Evolutionary conservation across 2,113 vertebrate genomes (phyloP), one percentile per base, ranked within the genome.

Genomic region (Myocastor coypus): DNA sequence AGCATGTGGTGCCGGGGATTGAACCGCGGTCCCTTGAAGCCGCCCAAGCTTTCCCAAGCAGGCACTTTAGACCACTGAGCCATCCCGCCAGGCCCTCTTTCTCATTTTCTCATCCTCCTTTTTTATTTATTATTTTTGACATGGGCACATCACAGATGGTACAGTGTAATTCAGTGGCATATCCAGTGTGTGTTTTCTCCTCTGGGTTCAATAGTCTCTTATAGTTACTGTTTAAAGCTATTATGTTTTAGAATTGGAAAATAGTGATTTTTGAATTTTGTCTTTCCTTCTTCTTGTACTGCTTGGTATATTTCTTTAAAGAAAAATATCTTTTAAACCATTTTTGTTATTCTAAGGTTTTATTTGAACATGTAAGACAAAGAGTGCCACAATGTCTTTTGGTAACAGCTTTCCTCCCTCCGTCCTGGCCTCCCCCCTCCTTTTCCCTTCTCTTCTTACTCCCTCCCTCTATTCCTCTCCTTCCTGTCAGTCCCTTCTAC

Each of bases 271-370:
- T 83, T n/a, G 71, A 83, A 87, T 92, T 94, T 80, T 17, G n/a
- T 71, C 86, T 89, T 91, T 92, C 63, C 28, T 84, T 69, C 50
- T 92, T 81, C 7, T 50, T 89, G 86, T 87, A 63, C 84, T 92
- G 63, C 10, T 37, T 90, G 59, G 40, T 55, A n/a, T 61, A 77
- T 73, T 64, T 83, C 52, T 75, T 9, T 90, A 81, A 87, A 86
- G 26, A 80, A 40, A 92, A 92, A 63, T 52, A 59, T 86, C 12
- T 90, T 66, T 93, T 94, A 84, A 91, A 73, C 40, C 12, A 52
- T 59, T 83, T 19, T 19, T 3, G 26, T 64, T 61, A 59, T 92
- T 63, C 55, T 87, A 73, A 83, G 37, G 13, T 86, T 83, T 87
- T 87, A 92, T 92, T 71, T 5, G 9, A 92, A 63, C 34, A 40